Evolutionary conservation across 2,888 invertebrate species (phyloP).

Genomic region (Gryllus longicercus): DNA sequence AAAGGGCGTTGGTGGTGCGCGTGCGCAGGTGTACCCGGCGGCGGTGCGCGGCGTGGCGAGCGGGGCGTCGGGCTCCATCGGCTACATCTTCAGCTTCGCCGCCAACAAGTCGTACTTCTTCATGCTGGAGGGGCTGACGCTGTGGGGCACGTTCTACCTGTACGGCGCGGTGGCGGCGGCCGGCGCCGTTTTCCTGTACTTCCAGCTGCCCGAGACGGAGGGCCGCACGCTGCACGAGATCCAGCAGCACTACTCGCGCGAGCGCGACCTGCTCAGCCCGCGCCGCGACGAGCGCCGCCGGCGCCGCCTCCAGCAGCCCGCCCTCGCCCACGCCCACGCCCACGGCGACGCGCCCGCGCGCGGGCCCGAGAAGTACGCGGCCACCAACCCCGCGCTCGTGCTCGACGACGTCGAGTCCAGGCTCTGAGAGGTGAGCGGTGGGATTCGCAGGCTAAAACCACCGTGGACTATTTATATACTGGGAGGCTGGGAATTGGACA

Average conservation of each 20-base stretch:
- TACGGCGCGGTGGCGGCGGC: constrained; percentile 57
- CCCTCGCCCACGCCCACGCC: background rate
- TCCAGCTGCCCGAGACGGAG: constrained; percentile 76
- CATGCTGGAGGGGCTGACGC: constrained; percentile 50
- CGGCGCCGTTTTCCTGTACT: constrained; percentile 64
- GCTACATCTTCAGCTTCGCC: constrained; percentile 71
- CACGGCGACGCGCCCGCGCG: background rate
- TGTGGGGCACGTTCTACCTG: constrained; percentile 70
- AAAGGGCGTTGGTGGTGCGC: too few species aligned
- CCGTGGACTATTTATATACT: too few species aligned
- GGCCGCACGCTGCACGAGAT: constrained; percentile 70
- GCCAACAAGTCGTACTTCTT: constrained; percentile 68
- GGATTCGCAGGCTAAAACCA: too few species aligned
- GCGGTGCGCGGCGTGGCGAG: constrained; percentile 68
- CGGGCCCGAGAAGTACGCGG: constrained; percentile 46
- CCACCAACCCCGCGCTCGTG: constrained; percentile 43
- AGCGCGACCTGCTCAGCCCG: constrained; percentile 46
- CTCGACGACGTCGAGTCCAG: constrained; percentile 35
- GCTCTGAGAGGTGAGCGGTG: constrained; percentile 30
- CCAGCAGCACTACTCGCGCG: constrained; percentile 61
- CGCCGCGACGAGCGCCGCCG: constrained; percentile 42
- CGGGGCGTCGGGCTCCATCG: constrained; percentile 65
- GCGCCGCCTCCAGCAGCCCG: background rate
- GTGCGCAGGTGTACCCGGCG: background rate
- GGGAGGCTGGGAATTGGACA: too few species aligned